Conservation (phyloP, 2,888 invertebrate genomes). For the Epinotia ramella region DNA sequence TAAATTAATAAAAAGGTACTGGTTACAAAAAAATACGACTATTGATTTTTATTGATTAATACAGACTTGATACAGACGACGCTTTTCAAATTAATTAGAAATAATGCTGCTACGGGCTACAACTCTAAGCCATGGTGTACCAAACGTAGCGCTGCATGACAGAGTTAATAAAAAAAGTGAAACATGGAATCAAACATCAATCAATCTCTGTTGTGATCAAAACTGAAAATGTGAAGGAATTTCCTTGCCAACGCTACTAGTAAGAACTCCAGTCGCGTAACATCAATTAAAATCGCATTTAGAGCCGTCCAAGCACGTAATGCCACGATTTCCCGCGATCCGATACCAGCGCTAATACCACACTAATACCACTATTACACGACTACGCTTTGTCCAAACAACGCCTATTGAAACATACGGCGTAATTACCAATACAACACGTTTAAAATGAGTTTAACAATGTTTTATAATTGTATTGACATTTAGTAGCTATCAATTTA, state of each 20-base stretch:
- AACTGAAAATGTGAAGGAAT: not conserved
- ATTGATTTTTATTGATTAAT: no score
- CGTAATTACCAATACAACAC: constrained; percentile 45
- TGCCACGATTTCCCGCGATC: constrained; percentile 68
- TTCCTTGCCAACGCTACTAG: constrained; percentile 62
- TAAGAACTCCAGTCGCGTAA: constrained; percentile 65
- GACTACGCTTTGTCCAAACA: constrained; percentile 44
- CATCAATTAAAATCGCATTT: constrained; percentile 84
- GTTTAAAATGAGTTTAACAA: constrained; percentile 20
- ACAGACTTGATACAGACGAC: no score
- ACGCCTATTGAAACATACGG: constrained; percentile 48
- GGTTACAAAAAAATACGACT: no score
- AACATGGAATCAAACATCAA: no score
- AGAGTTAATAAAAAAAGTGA: no score
- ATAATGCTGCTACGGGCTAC: not conserved
- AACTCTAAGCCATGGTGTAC: not conserved
- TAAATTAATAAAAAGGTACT: no score
- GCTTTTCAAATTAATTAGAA: no score
- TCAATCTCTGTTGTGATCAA: not conserved
- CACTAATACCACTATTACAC: constrained; percentile 38
- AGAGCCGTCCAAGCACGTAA: constrained; percentile 67
- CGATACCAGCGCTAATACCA: constrained; percentile 52
- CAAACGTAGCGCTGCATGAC: no score
- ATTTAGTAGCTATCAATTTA: not conserved
- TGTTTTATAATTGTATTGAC: constrained; percentile 23